Conservation (phyloP, 2,888 invertebrate species). For the Andricus curvator region DNA sequence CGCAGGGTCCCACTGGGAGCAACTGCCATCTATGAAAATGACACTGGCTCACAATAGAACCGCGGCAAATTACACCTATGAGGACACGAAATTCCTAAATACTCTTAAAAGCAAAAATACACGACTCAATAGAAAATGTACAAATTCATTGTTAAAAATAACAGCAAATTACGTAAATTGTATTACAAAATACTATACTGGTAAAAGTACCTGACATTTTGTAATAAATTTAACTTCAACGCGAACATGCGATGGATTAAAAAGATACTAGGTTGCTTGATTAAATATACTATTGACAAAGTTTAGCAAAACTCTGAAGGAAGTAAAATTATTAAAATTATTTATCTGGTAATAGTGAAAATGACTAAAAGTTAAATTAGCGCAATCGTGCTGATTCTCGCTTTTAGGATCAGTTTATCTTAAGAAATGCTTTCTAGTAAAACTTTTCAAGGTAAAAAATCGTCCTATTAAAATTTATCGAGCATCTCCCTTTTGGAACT, state of each 20-base stretch:
- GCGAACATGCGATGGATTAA: background rate
- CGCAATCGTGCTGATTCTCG: background rate
- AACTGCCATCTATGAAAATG: no score
- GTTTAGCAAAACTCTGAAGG: background rate
- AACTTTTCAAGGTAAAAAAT: background rate
- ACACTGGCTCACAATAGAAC: no score
- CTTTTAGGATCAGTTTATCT: background rate
- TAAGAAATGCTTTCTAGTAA: background rate
- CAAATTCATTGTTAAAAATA: background rate
- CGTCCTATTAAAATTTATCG: background rate
- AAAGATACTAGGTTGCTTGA: background rate
- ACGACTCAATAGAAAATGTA: background rate
- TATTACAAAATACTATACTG: background rate
- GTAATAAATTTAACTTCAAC: background rate
- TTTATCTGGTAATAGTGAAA: background rate
- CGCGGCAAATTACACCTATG: no score
- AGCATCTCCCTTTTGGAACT: conserved; percentile 57
- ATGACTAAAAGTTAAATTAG: background rate
- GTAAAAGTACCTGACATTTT: background rate
- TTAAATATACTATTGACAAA: background rate
- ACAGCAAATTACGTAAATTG: background rate
- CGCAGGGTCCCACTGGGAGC: no score
- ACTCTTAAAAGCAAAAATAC: background rate
- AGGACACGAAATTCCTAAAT: background rate
- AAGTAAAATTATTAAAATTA: background rate